Evolutionary conservation across 2,113 vertebrate species (phyloP), one percentile per base, ranked within the genome.

Genomic region (Anhinga rufa): DNA sequence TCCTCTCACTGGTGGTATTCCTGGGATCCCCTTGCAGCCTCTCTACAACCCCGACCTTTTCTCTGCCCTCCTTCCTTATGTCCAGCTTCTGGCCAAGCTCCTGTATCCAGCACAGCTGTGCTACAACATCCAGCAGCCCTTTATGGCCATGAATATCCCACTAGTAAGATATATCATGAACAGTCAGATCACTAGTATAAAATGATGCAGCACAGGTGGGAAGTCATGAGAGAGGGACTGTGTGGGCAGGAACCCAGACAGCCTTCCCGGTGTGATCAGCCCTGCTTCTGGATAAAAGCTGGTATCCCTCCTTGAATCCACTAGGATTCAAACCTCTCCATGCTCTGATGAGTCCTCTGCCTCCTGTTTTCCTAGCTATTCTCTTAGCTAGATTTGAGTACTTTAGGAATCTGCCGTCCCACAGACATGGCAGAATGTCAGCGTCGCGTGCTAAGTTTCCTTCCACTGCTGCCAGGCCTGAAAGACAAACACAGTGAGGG

Each of bases 391-490:
- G 89, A 58, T 82, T 90, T 78, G 55, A 95, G 75, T 68, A 25
- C 85, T 91, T 83, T 34, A 93, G 85, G 82, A 93, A 88, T 88
- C 82, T 91, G 87, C 92, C 10, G 0, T 85, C 91, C 89, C 85
- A 91, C 96, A 94, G 85, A 66, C 89, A 66, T 95, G 91, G 96
- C 93, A 95, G 71, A 66, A 70, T 75, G 79, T 96, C 96, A 93
- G 87, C 76, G 86, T 97, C 97, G 95, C 95, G 85, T 97, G 95
- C 95, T 97, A 94, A 95, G 68, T 97, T 97, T 97, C 95, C 91
- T 96, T 97, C 93, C 87, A 91, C 87, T 81, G 68, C 95, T 97
- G 96, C 96, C 97, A 97, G 96, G 91, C 93, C 91, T 95, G 91
- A 96, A 97, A 97, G 97, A 90, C 82, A 96, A 97, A 96, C 93